phyloP scores from a whole-genome alignment of 2,888 invertebrate species.

The Apantesis nais region DNA sequence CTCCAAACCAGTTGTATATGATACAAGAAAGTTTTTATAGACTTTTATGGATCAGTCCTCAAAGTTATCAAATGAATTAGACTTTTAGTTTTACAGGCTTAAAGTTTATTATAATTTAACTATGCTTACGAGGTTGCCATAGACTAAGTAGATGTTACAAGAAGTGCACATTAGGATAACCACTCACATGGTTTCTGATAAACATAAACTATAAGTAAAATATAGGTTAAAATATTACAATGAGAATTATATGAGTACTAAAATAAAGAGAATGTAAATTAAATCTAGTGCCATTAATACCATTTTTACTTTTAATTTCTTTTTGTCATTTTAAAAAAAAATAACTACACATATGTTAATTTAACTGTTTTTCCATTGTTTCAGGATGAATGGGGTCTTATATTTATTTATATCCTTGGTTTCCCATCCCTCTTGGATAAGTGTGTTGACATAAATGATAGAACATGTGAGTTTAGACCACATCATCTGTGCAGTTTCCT shows the following conservation, averaged over 20 bases:
- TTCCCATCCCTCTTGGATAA: slow-evolving; percentile 87
- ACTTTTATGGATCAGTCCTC: not conserved
- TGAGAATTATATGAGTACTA: too few relatives aligned
- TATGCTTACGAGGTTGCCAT: not conserved
- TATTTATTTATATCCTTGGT: slow-evolving; percentile 88
- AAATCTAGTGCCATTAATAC: too few relatives aligned
- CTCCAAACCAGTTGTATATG: too few relatives aligned
- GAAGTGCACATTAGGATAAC: not conserved
- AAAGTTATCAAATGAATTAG: not conserved
- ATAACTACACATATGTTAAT: not conserved
- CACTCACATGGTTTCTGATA: not conserved
- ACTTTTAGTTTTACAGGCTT: not conserved
- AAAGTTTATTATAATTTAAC: not conserved
- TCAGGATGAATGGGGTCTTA: slow-evolving; percentile 92
- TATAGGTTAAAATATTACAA: too few relatives aligned
- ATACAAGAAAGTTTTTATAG: too few relatives aligned
- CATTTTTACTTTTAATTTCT: too few relatives aligned
- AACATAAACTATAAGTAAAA: not conserved
- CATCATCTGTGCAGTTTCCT: slow-evolving; percentile 89
- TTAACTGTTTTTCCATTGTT: slow-evolving; percentile 50
- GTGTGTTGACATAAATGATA: slow-evolving; percentile 77
- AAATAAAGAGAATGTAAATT: too few relatives aligned
- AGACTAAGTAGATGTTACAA: not conserved
- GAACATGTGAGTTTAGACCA: slow-evolving; percentile 83
- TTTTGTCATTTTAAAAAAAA: too few relatives aligned